Base-by-base conservation (phyloP, 2,888 invertebrate species). In the Brassicogethes aeneus region DNA sequence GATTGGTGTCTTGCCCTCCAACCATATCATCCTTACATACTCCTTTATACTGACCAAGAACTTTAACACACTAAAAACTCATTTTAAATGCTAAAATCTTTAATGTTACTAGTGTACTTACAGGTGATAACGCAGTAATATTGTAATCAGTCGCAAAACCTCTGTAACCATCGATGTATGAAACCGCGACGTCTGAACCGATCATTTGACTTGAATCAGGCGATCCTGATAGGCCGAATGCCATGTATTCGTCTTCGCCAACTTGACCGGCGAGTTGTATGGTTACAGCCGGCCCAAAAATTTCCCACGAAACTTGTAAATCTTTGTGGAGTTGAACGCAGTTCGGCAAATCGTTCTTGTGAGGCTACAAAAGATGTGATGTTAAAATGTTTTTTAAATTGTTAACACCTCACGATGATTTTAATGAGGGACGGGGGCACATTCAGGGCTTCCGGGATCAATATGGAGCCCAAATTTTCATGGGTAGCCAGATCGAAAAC, bases 251-350 rank as follows among this genome's bases (percentile, higher is more conserved):
- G 55, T 83, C 73, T 51, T 78, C 77, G 1, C 62, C 72, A 35
- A 86, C 77, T 73, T 84, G 81, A 1, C 82, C 92, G 8, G 87
- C 81, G 8, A 93, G 69, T 65, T 91, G 84, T 40, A 92, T 73
- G 5, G 92, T 92, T 48, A 93, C 79, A 63, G 84, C 84, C 15
- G 85, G 86, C 0, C 92, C 92, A 66, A 91, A 91, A 16, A 91
- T 82, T 64, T 92, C 91, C 92, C 92, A 93, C 7, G 85, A 81
- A 2, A 90, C 76, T 71, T 89, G 88, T 49, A 82, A 72, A 62
- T 86, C 79, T 62, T 82, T 82, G 67, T 93, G 92, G 40, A 93
- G 73, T 66, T 91, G 92, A 36, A 81, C 69, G 61, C 93, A 93
- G 65, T 88, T 85, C 35, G 91, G 90, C 44, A 92, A 64, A 36